Base-by-base conservation (phyloP, 2,113 vertebrate genomes). In the Mormyrus iriodes region DNA sequence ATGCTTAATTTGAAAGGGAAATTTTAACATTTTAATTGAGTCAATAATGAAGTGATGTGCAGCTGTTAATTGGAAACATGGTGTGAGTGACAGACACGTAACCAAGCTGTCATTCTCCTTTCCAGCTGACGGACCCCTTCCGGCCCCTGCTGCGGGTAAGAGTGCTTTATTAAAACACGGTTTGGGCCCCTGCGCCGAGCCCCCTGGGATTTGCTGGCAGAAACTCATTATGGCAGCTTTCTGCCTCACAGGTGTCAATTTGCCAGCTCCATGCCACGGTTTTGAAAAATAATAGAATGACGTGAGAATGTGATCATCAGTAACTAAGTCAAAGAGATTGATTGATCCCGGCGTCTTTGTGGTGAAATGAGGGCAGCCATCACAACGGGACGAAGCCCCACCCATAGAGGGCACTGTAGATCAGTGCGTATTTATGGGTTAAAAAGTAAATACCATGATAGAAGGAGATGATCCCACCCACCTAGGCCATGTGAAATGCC, bases 141-240 rank as follows among this genome's bases (percentile, higher is more conserved):
- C 97, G 98, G 93, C 98, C 98, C 91, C 97, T 99, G 96, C 94
- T 98, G 95, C 98, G 98, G 97, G 98, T 99, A 97, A 97, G 97
- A 93, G 95, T 95, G 91, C 93, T 95, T 93, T 94, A 83, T 90
- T 90, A 88, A 61, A 49, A 89, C 85, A 88, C 88, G 49, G 31
- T 58, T 90, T 90, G 94, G 44, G 58, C 76, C 90, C 93, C 49
- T 0, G 46, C 88, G 90, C 90, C 10, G 91, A 91, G 93, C 93
- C 93, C 93, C 3, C 52, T n/a, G 0, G 88, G 93, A 90, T 84
- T 92, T 89, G 53, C 92, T 92, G 91, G 19, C 86, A 91, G 89
- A 92, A 92, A 88, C 88, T 93, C 87, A 91, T 94, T 92, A 89
- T 15, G 90, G 83, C 88, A 91, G 90, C 79, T 88, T 58, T 53